phyloP scores from a whole-genome alignment of 2,888 invertebrate species.

The Choreutis nemorana region DNA sequence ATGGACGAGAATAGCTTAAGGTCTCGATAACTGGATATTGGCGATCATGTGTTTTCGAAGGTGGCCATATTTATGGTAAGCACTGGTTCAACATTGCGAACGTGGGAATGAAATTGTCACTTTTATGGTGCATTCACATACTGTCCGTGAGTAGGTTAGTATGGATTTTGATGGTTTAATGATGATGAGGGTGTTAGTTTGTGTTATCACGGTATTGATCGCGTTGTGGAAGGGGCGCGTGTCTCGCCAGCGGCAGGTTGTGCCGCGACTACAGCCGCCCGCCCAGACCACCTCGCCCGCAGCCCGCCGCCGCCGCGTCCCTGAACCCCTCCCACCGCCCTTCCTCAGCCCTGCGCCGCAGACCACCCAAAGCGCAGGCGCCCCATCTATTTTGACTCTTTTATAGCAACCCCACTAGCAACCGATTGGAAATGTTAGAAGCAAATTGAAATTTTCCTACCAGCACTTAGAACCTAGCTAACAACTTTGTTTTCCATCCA shows the following conservation, averaged over 20 bases:
- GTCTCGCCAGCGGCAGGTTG: conserved; percentile 53
- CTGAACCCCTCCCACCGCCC: too few relatives aligned
- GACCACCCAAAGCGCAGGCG: too few relatives aligned
- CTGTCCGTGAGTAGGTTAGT: too few relatives aligned
- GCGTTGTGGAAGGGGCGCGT: conserved; percentile 28
- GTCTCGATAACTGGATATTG: conserved; percentile 19
- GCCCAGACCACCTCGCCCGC: conserved; percentile 22
- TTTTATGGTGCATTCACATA: too few relatives aligned
- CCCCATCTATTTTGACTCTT: conserved; percentile 40
- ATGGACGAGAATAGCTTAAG: conserved; percentile 25
- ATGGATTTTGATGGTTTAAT: too few relatives aligned
- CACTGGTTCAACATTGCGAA: conserved; percentile 28
- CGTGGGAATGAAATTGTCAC: too few relatives aligned
- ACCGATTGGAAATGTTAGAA: too few relatives aligned
- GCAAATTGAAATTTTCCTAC: too few relatives aligned
- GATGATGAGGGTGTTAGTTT: neutral
- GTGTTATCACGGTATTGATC: conserved; percentile 43
- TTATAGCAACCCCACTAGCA: too few relatives aligned
- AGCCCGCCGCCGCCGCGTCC: conserved; percentile 26
- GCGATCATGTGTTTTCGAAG: conserved; percentile 47
- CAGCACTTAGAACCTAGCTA: too few relatives aligned
- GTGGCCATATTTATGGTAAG: conserved; percentile 34
- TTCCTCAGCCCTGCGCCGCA: too few relatives aligned
- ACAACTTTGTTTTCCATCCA: too few relatives aligned
- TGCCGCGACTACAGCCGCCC: conserved; percentile 51